Evolutionary conservation across 2,888 invertebrate species (phyloP).

Genomic region (Reticulitermes lucifugus): DNA sequence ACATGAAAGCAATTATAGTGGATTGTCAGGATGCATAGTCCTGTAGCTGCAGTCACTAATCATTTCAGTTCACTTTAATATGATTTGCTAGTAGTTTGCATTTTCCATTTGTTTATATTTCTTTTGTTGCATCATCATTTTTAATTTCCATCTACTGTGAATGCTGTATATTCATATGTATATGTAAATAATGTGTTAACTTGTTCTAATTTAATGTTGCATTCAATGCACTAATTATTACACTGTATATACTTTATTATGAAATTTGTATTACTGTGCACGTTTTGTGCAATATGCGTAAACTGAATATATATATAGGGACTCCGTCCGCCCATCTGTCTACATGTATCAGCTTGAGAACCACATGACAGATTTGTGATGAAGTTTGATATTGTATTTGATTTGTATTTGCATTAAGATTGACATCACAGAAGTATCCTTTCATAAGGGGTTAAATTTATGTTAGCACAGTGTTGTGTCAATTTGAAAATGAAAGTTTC

Average conservation of each 20-base stretch:
- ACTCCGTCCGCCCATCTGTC: no score
- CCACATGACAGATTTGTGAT: no score
- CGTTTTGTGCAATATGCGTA: no score
- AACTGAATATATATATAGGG: no score
- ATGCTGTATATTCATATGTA: neutral
- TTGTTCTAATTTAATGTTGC: neutral
- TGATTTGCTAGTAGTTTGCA: neutral
- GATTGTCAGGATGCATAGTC: neutral
- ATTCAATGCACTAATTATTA: neutral
- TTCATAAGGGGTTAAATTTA: no score
- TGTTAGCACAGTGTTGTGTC: no score
- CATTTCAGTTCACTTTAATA: neutral
- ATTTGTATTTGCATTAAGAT: no score
- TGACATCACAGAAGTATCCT: no score
- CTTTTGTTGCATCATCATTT: neutral
- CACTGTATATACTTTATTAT: neutral
- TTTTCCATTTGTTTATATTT: neutral
- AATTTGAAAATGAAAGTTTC: no score
- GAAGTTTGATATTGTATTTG: no score
- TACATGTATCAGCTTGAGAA: no score
- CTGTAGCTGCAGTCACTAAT: neutral
- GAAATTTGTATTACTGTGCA: neutral
- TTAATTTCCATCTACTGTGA: neutral
- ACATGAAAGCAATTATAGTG: neutral
- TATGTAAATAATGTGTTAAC: neutral